phyloP scores from a whole-genome alignment of 1,140 invertebrate species.

The Octopus bimaculoides region DNA sequence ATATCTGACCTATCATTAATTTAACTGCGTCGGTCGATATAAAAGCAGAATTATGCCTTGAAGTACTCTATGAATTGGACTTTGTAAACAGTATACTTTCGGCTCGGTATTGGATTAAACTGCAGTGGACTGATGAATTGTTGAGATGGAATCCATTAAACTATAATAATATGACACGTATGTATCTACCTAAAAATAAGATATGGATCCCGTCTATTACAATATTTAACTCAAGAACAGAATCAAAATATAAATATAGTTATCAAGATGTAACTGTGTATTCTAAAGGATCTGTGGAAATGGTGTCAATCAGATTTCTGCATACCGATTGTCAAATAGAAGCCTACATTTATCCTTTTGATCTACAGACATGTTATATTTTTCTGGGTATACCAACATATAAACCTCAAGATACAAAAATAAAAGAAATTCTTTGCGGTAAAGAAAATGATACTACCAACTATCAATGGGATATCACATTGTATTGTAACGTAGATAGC shows the following conservation, averaged over 20 bases:
- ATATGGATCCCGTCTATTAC: slow-evolving; percentile 61
- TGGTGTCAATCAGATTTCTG: background rate
- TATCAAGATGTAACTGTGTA: background rate
- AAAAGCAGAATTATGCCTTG: background rate
- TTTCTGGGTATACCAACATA: background rate
- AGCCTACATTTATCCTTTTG: background rate
- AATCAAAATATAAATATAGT: background rate
- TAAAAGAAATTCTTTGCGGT: background rate
- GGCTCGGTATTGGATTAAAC: background rate
- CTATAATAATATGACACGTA: slow-evolving; percentile 55
- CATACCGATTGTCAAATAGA: background rate
- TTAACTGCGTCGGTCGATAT: background rate
- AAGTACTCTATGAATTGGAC: background rate
- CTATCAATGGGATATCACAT: background rate
- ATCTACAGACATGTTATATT: background rate
- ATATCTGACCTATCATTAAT: too few species aligned
- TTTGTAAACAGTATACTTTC: background rate
- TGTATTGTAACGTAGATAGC: background rate
- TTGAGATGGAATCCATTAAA: slow-evolving; percentile 55
- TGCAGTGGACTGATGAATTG: slow-evolving; percentile 55
- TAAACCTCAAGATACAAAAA: background rate
- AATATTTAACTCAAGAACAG: slow-evolving; percentile 46
- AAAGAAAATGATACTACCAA: background rate
- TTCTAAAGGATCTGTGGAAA: background rate
- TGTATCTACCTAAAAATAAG: slow-evolving; percentile 53